These are phyloP conservation scores for Xiphorhynchus erythropygius DNA, from an alignment of 2,797 vertebrate genomes.

Conservation along the genomic window DNA sequence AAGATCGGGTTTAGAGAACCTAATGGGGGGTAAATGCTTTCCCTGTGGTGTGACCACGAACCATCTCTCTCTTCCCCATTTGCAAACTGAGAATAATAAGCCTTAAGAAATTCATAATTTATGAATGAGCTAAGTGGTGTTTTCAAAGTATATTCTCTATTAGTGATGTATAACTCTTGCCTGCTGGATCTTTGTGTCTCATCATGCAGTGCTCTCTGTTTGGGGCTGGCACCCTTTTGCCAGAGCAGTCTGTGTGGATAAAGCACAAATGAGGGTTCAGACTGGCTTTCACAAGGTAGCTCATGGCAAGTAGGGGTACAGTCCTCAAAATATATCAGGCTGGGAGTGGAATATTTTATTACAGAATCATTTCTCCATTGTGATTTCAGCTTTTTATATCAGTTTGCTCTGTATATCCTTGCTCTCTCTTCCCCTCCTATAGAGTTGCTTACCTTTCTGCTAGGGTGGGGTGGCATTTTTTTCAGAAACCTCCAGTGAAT, in stretches of 20 bases:
- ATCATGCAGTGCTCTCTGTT: neutral
- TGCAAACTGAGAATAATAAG: constrained; percentile 28
- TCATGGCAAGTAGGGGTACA: neutral
- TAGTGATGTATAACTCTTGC: neutral
- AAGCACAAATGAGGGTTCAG: neutral
- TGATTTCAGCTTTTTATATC: neutral
- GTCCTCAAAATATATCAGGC: neutral
- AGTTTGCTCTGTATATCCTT: neutral
- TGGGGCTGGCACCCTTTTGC: neutral
- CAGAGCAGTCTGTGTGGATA: neutral
- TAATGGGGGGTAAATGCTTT: constrained; percentile 55
- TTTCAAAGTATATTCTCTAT: neutral
- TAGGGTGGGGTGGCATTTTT: neutral
- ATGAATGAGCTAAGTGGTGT: constrained; percentile 16
- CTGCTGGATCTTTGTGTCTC: neutral
- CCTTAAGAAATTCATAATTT: constrained; percentile 41
- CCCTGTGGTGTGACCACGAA: constrained; percentile 28
- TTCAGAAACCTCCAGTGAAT: neutral
- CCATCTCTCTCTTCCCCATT: neutral
- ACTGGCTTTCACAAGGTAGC: neutral
- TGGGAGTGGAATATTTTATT: neutral
- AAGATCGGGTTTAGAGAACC: constrained; percentile 5
- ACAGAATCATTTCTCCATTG: neutral
- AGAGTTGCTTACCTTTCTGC: neutral
- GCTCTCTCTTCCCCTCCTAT: rapidly evolving